A percentile compares a stretch with the other conserved stretches of the same genome.
Conservation (phyloP, 1,140 invertebrate genomes). For the Ooceraea biroi region DNA sequence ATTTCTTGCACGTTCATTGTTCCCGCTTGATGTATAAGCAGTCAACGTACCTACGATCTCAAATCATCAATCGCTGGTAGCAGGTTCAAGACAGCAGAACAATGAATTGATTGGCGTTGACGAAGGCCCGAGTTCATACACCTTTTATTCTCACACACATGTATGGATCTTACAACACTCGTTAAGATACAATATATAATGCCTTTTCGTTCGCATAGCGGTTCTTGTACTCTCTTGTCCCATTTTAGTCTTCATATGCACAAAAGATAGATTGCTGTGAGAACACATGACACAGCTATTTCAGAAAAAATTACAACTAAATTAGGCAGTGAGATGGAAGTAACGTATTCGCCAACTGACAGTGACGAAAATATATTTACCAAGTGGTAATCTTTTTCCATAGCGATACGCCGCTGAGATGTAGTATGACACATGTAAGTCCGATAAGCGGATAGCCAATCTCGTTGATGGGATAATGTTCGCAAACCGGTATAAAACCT, state of each 20-base stretch:
- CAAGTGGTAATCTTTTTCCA: constrained; percentile 1
- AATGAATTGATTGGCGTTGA: constrained; percentile 43
- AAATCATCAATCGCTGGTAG: constrained; percentile 38
- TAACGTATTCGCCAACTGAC: background rate
- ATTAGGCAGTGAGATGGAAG: background rate
- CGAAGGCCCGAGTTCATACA: constrained; percentile 32
- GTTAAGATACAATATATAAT: constrained; percentile 14
- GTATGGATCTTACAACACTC: background rate
- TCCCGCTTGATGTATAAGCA: background rate
- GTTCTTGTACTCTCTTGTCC: constrained; percentile 4
- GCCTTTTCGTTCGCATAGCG: background rate
- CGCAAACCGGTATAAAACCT: background rate
- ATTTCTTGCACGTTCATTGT: constrained; percentile 12
- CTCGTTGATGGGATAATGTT: constrained; percentile 22
- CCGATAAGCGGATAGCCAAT: background rate
- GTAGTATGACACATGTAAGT: constrained; percentile 23
- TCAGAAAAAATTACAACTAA: background rate
- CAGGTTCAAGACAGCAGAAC: constrained; percentile 11
- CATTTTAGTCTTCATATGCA: background rate
- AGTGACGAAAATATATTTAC: background rate
- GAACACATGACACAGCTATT: background rate
- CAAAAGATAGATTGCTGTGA: background rate
- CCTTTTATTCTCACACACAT: no score
- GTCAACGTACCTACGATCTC: constrained; percentile 33
- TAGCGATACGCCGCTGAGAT: background rate